These are phyloP conservation scores for Tenthredo distinguenda DNA, from an alignment of 2,888 invertebrate genomes.

Conservation along the genomic window DNA sequence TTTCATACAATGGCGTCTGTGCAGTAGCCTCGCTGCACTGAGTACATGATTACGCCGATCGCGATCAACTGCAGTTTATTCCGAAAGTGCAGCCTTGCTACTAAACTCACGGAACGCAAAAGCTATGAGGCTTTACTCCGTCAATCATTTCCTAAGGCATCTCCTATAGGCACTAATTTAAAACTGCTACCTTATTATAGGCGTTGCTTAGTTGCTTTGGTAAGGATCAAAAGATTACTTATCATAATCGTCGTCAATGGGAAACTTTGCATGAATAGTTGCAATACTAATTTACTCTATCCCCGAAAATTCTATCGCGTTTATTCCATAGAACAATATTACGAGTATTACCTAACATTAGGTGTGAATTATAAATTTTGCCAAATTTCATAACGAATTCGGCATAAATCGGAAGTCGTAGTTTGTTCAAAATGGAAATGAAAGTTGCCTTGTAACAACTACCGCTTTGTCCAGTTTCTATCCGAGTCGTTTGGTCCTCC, in stretches of 20 bases:
- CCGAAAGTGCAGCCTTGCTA: slow-evolving; percentile 7
- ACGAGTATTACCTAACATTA: background rate
- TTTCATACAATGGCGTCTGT: slow-evolving; percentile 26
- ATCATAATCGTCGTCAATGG: background rate
- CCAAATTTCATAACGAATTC: background rate
- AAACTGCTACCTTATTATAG: background rate
- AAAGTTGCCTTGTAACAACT: slow-evolving; percentile 25
- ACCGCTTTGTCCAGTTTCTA: slow-evolving; percentile 39
- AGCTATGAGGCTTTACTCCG: background rate
- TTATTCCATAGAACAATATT: background rate
- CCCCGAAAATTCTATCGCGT: background rate
- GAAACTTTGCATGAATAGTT: background rate
- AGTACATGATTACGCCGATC: slow-evolving; percentile 25
- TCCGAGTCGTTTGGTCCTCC: slow-evolving; percentile 11
- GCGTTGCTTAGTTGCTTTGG: slow-evolving; percentile 8
- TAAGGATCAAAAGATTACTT: background rate
- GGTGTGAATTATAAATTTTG: background rate
- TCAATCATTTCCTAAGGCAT: background rate
- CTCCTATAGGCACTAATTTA: background rate
- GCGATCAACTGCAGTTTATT: slow-evolving; percentile 26
- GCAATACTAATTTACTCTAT: background rate
- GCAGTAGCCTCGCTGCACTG: slow-evolving; percentile 7
- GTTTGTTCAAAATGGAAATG: slow-evolving; percentile 3
- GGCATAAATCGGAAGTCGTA: background rate
- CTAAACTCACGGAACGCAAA: background rate